Base-by-base conservation (phyloP, 2,888 invertebrate species). In the Rapana venosa region DNA sequence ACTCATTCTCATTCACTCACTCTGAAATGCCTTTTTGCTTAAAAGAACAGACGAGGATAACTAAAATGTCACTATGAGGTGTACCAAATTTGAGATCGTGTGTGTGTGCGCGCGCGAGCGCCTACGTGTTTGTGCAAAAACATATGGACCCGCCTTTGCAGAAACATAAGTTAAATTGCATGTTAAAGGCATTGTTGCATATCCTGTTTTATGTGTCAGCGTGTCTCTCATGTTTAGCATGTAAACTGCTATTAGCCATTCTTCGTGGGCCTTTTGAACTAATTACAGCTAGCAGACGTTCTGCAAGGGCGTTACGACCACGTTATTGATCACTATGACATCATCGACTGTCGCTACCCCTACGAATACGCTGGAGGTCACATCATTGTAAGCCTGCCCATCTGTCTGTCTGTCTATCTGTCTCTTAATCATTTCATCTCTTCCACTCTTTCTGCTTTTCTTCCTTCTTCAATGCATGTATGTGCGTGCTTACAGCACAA, bases 291-390 rank as follows among this genome's bases (percentile, higher is more conserved):
- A 11, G 61, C 88, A 35, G 58, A 66, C 4, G 22, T 88, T 22
- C 17, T 88, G 36, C 20, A 61, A n/a, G 88, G 88, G 20, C 61
- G 58, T 2, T 88, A 56, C 56, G 32, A 15, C 15, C 81, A 88
- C 13, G 83, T 36, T 79, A 32, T 88, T 20, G 83, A 88, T 22
- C 88, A 88, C 66, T 88, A 35, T 83, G 88, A 79, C n/a, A 56
- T 90, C 32, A 90, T 91, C 70, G 91, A 91, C 88, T 91, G 91
- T 83, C 81, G 91, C 74, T 91, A 91, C n/a, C 91, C 91, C n/a
- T 91, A 91, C 66, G 91, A 91, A 58, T 91, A 91, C 66, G 81
- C 88, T 47, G 91, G 91, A 22, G 91, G 91, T 20, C 91, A 91
- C 77, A 90, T 91, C 66, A 81, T 74, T 70, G 90, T 89, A 47